Conservation (phyloP, 2,113 vertebrate genomes). For the Malaclemys terrapin region DNA sequence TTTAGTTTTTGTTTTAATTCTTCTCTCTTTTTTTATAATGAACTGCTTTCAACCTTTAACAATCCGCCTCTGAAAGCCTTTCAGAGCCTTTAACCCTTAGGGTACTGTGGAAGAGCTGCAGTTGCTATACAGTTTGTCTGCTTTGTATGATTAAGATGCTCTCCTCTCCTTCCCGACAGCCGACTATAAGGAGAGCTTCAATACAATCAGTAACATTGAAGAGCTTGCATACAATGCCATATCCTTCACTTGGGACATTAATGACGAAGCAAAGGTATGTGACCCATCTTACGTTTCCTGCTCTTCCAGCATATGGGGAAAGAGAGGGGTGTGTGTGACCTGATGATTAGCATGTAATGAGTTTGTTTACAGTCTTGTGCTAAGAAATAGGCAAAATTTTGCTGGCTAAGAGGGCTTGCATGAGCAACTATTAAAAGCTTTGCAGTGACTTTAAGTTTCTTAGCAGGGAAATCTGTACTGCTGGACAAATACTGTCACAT, state of each 20-base stretch:
- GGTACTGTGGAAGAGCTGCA: background rate
- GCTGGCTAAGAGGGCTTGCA: conserved; percentile 41
- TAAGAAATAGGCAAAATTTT: conserved; percentile 24
- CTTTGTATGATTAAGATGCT: background rate
- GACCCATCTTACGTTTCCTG: background rate
- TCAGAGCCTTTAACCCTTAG: background rate
- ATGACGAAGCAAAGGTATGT: conserved; percentile 96
- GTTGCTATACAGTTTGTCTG: background rate
- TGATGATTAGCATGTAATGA: conserved; percentile 44
- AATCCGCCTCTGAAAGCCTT: background rate
- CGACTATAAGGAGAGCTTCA: conserved; percentile 99
- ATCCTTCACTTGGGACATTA: conserved; percentile 99
- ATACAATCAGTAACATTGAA: conserved; percentile 98
- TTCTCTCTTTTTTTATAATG: conserved; percentile 4
- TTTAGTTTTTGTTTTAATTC: background rate
- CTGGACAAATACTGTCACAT: conserved; percentile 40
- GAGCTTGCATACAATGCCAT: conserved; percentile 98
- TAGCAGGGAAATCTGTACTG: conserved; percentile 34
- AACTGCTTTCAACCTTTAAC: background rate
- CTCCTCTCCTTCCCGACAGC: conserved; percentile 77
- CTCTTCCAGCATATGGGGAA: background rate
- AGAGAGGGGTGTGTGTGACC: conserved; percentile 36
- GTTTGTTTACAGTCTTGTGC: conserved; percentile 54
- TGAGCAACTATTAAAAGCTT: conserved; percentile 35
- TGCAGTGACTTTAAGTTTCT: conserved; percentile 45